These are phyloP conservation scores for Aurelia aurita DNA, from an alignment of 30 jellyfish, hydroid and myxozoan genomes.

Conservation along the genomic window DNA sequence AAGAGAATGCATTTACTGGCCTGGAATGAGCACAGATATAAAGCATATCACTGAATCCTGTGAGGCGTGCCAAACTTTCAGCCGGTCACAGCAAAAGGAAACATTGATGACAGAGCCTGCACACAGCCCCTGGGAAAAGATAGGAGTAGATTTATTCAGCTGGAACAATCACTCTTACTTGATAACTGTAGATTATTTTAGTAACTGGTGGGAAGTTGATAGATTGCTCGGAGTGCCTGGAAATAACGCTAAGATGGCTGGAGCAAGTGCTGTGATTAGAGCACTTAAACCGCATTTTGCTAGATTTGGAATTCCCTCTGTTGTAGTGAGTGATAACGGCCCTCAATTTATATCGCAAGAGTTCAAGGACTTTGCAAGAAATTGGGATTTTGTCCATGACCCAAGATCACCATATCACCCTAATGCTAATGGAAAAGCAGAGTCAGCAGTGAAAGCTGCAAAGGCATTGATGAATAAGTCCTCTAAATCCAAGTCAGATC, in stretches of 20 bases:
- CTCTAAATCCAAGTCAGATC: slow-evolving; percentile 19
- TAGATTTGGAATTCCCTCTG: slow-evolving; percentile 31
- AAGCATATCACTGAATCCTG: slow-evolving; percentile 18
- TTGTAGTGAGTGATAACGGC: slow-evolving; percentile 37
- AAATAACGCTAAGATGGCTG: slow-evolving; percentile 16
- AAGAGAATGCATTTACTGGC: no score
- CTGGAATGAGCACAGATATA: slow-evolving; percentile 31
- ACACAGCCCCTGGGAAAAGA: slow-evolving; percentile 45
- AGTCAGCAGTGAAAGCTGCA: slow-evolving; percentile 56
- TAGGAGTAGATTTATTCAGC: slow-evolving; percentile 26
- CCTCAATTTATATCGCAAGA: no score
- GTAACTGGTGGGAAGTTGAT: slow-evolving; percentile 49
- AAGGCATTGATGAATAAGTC: slow-evolving; percentile 30
- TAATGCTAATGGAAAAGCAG: slow-evolving; percentile 41
- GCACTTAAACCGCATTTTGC: slow-evolving; percentile 19
- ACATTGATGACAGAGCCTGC: slow-evolving; percentile 8
- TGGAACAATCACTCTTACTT: slow-evolving; percentile 11
- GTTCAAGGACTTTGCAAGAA: no score
- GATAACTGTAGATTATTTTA: slow-evolving; percentile 29
- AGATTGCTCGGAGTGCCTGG: slow-evolving; percentile 25
- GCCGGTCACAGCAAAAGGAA: slow-evolving; percentile 44
- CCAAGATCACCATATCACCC: slow-evolving; percentile 23
- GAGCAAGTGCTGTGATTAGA: slow-evolving; percentile 16
- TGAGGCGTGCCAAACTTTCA: slow-evolving; percentile 39
- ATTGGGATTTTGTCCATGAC: slow-evolving; percentile 39